Evolutionary conservation across 2,888 invertebrate species (phyloP), one percentile per base, ranked within the genome.

Genomic region (Leucoma salicis): DNA sequence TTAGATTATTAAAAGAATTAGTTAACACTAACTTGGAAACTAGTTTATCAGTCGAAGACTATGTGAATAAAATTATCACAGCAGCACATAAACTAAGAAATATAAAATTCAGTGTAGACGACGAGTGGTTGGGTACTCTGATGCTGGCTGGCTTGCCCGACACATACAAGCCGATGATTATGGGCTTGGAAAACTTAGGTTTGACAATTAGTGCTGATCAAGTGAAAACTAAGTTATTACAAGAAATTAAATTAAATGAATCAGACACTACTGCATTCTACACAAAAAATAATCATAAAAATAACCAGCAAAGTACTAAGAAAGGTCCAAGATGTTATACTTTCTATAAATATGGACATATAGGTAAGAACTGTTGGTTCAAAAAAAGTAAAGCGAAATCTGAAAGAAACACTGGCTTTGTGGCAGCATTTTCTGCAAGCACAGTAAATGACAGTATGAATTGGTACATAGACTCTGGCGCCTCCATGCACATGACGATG

Each of bases 61-160:
- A 48, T 37, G 35, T 43, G 24, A 43, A 43, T 18, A 37, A 43
- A 38, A 43, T 43, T 8, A 45, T 47, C 16, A 34, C 33, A 27
- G 21, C 33, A 14, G 14, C 33, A 5, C 33, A 50, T 15, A 53
- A 50, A 12, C 35, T 47, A 29, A 41, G 48, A 31, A 50, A 48
- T 40, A 51, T 51, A 18, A 32, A 33, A 6, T 51, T 51, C 11
- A 13, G 41, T 38, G 45, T 51, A 0, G 42, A 53, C 11, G 57
- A 54, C 40, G 48, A 51, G 35, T 48, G 49, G 46, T 36, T 51
- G 16, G 47, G 49, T 12, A 53, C 50, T 24, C 31, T 53, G 32
- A 45, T 56, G 45, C 37, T 54, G 31, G 52, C 52, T n/a, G 50
- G 49, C 0, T 8, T 54, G 31, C 52, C 49, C 21, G 52, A 54